phyloP scores from a whole-genome alignment of 1,140 invertebrate genomes.

The Mylabris phalerata region DNA sequence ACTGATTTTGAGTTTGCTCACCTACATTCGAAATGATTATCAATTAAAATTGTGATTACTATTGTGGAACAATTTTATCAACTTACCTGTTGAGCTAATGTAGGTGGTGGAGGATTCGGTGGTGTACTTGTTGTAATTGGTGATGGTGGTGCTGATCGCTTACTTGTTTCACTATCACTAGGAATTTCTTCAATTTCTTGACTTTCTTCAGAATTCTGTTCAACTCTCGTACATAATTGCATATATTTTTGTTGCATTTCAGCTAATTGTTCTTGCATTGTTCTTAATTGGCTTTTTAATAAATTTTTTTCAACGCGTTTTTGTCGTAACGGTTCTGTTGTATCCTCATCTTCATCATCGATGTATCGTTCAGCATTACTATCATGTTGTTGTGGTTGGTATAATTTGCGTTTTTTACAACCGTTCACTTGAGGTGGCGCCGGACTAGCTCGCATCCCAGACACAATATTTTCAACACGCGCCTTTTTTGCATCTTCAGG shows the following conservation, averaged over 20 bases:
- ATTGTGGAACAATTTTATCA: too few species aligned
- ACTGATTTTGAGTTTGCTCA: conserved; percentile 65
- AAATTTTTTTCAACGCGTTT: conserved; percentile 79
- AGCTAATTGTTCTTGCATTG: conserved; percentile 81
- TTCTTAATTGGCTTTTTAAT: conserved; percentile 74
- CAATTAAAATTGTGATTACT: too few species aligned
- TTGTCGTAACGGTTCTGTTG: conserved; percentile 68
- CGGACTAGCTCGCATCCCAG: conserved; percentile 81
- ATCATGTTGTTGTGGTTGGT: conserved; percentile 91
- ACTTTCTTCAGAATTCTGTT: conserved; percentile 61
- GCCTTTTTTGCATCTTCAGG: conserved; percentile 76
- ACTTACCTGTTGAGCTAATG: conserved; percentile 53
- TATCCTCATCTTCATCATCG: conserved; percentile 68
- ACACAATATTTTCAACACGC: conserved; percentile 90
- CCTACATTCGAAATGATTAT: conserved; percentile 21
- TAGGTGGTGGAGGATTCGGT: conserved; percentile 48
- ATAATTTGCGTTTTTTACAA: conserved; percentile 94
- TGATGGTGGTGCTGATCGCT: conserved; percentile 52
- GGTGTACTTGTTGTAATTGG: conserved; percentile 51
- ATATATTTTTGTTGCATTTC: conserved; percentile 88
- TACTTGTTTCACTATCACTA: conserved; percentile 58
- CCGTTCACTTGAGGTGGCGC: conserved; percentile 71
- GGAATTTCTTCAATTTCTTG: conserved; percentile 65
- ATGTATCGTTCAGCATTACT: conserved; percentile 64
- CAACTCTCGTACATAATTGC: conserved; percentile 77